Conservation (phyloP, 1,140 invertebrate species). For the Heliconius hewitsoni region DNA sequence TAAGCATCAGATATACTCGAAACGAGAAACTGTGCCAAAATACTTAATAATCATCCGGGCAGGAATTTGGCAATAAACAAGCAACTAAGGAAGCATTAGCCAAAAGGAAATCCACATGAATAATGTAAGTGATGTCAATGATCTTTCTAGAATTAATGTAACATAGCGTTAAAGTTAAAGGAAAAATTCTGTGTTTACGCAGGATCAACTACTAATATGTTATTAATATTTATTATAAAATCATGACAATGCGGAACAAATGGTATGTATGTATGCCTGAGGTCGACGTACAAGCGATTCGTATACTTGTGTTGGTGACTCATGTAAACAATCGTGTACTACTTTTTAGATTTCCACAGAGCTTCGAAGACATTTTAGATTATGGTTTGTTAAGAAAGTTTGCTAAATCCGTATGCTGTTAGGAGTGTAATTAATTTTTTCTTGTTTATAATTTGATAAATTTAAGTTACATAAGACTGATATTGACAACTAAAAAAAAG, state of each 20-base stretch:
- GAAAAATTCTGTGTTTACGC: neutral
- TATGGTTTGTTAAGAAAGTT: neutral
- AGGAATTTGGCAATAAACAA: neutral
- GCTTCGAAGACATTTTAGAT: constrained; percentile 3
- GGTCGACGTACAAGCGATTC: constrained; percentile 43
- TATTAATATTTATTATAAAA: constrained; percentile 38
- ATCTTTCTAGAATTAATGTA: constrained; percentile 11
- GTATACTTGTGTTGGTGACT: constrained; percentile 32
- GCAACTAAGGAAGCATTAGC: neutral
- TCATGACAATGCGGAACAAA: constrained; percentile 42
- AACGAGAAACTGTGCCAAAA: neutral
- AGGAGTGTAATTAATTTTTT: too few relatives aligned
- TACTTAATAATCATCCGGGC: neutral
- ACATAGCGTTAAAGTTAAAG: constrained; percentile 12
- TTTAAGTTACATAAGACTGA: too few relatives aligned
- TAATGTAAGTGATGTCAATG: constrained; percentile 4
- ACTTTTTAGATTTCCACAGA: constrained; percentile 26
- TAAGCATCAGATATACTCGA: neutral
- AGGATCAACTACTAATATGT: constrained; percentile 17
- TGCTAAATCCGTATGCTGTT: too few relatives aligned
- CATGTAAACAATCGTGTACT: constrained; percentile 41
- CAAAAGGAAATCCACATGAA: constrained; percentile 12
- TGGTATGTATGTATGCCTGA: constrained; percentile 23
- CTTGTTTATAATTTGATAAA: too few relatives aligned
- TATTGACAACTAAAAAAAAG: too few relatives aligned